Evolutionary conservation across 2,113 vertebrate genomes (phyloP).

Genomic region (Eulemur macaco): DNA sequence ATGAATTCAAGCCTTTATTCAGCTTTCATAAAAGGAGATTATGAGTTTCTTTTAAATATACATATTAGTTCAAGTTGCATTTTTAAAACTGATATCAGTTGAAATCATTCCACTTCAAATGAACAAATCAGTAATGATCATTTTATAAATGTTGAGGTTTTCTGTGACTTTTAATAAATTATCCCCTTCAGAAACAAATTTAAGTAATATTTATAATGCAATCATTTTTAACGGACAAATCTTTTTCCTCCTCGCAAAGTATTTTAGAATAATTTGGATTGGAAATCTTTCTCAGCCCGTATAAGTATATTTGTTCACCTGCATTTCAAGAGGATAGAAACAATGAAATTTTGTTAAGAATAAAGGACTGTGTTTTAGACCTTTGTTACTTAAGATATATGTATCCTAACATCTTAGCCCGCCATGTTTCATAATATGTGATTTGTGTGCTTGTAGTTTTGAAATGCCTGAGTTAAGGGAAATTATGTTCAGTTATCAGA

Average conservation of each 20-base stretch:
- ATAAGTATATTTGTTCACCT: conserved; percentile 38
- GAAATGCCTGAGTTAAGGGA: conserved; percentile 81
- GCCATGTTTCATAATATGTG: conserved; percentile 79
- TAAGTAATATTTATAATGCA: conserved; percentile 63
- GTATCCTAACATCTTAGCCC: conserved; percentile 56
- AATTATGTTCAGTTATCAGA: conserved; percentile 85
- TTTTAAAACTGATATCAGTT: conserved; percentile 50
- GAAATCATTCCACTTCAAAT: not conserved
- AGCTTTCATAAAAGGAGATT: conserved; percentile 57
- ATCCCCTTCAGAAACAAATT: conserved; percentile 76
- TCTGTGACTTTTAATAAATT: conserved; percentile 62
- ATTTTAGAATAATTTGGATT: conserved; percentile 44
- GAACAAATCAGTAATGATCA: conserved; percentile 62
- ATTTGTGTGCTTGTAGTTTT: conserved; percentile 78
- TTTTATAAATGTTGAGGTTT: conserved; percentile 53
- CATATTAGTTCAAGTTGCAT: conserved; percentile 48
- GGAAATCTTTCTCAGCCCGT: not conserved
- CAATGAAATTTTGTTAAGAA: conserved; percentile 63
- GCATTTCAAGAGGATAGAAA: conserved; percentile 70
- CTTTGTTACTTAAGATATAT: conserved; percentile 77
- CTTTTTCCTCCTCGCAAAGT: not conserved
- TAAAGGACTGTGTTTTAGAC: conserved; percentile 64
- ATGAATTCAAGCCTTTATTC: conserved; percentile 52
- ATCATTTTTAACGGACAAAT: conserved; percentile 55
- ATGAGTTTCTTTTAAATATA: conserved; percentile 57